Conservation (phyloP, 2,888 invertebrate species). For the Autographa pulchrina region DNA sequence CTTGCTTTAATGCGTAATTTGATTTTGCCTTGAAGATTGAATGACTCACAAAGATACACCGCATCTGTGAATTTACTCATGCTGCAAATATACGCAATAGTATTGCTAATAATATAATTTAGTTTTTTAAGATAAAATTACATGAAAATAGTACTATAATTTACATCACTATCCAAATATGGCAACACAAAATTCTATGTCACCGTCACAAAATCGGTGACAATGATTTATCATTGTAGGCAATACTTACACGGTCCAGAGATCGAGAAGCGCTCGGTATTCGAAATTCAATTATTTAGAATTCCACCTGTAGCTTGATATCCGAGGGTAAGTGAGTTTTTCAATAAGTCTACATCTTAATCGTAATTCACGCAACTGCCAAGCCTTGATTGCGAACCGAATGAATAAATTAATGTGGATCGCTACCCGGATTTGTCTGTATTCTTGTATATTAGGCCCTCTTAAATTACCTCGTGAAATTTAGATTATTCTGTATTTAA, state of each 20-base stretch:
- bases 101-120: too few species aligned
- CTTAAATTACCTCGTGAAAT: slow-evolving; percentile 5
- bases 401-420: slow-evolving; percentile 41
- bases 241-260: slow-evolving; percentile 58
- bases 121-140: too few species aligned
- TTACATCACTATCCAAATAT: slow-evolving; percentile 31
- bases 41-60: not conserved
- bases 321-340: slow-evolving; percentile 51
- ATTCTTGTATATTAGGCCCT: slow-evolving; percentile 26
- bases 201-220: slow-evolving; percentile 37
- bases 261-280: slow-evolving; percentile 68
- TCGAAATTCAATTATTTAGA: slow-evolving; percentile 77
- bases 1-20: not conserved
- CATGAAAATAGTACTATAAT: slow-evolving; percentile 4
- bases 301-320: slow-evolving; percentile 55
- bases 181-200: slow-evolving; percentile 45
- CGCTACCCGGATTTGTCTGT: slow-evolving; percentile 14
- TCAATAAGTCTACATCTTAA: slow-evolving; percentile 46
- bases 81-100: too few species aligned
- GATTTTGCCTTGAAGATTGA: slow-evolving; percentile 22
- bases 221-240: slow-evolving; percentile 74
- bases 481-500: not conserved
- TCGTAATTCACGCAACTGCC: slow-evolving; percentile 37
- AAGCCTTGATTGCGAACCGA: slow-evolving; percentile 41
- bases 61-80: not conserved